Evolutionary conservation across 2,797 vertebrate genomes (phyloP).

Genomic region (Scleropages formosus): DNA sequence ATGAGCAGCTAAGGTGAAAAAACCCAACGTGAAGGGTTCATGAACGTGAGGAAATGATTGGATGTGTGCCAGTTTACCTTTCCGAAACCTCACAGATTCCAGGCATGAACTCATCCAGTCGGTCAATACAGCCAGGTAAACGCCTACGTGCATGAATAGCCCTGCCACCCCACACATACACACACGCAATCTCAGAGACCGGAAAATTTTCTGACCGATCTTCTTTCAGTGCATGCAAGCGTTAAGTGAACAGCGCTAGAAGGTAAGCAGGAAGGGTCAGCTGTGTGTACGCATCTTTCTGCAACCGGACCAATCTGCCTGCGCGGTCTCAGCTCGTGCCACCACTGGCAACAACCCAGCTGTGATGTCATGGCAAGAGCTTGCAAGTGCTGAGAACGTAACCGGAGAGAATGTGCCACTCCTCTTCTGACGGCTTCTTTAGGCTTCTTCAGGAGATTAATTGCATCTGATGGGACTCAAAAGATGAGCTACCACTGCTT

Average conservation of each 20-base stretch:
- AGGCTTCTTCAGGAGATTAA: conserved; percentile 36
- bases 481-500: conserved; percentile 35
- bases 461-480: conserved; percentile 38
- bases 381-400: conserved; percentile 9
- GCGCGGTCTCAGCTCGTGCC: conserved; percentile 15
- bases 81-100: conserved; percentile 4
- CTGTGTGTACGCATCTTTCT: conserved; percentile 2
- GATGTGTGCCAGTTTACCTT: background rate
- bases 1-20: background rate
- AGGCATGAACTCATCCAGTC: background rate
- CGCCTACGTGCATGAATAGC: background rate
- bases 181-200: background rate
- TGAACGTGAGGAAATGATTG: background rate
- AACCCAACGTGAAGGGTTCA: background rate
- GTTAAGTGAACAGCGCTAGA: conserved; percentile 39
- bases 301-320: background rate
- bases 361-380: conserved; percentile 33
- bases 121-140: conserved; percentile 10
- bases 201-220: conserved; percentile 19
- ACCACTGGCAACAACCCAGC: conserved; percentile 31
- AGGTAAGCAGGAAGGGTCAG: conserved; percentile 40
- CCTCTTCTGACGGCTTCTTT: conserved; percentile 34
- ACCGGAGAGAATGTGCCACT: conserved; percentile 40
- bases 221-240: conserved; percentile 37
- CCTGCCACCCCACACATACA: background rate